Base-by-base conservation (phyloP, 2,113 vertebrate genomes). In the Cervus canadensis region DNA sequence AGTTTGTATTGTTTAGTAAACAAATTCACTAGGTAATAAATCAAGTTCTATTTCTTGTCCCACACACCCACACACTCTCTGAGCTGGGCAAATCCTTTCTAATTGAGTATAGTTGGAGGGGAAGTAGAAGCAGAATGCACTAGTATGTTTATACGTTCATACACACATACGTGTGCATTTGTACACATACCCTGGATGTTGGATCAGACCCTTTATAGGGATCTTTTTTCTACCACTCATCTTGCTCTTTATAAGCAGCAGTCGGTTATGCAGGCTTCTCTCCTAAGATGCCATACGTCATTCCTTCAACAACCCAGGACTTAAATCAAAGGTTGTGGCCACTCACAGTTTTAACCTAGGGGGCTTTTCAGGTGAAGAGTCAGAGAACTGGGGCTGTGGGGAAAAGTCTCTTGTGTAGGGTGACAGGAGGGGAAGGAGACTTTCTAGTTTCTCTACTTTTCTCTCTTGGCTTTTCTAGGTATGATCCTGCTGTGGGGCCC, bases 401-500 rank as follows among this genome's bases (percentile, higher is more conserved):
- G 59, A 23, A 56, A 76, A 36, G 14, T 85, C 30, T 88, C 43
- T 56, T 45, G 56, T 16, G 19, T 52, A 30, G 45, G 28, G 23
- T 60, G 71, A 67, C 45, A 43, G 87, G 36, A 7, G 1, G 62
- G 45, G 28, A 87, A 91, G 4, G 1, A 87, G 82, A 95, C 50
- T 92, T 86, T 90, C 52, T 84, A 81, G 94, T 74, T 52, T 88
- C 0, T 0, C 1, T 0, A 10, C 52, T 95, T 89, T 81, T 87
- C 87, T 97, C 91, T 87, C 85, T 96, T 0, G 0, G 0, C 0
- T 94, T 97, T 95, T 84, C 90, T 95, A 36, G 59, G 79, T 95
- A 40, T 71, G 96, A 59, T 52, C 76, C 85, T 86, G 48, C 95
- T 60, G 89, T 96, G 96, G 93, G 96, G 85, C 93, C 92, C 92